Evolutionary conservation across 2,797 vertebrate species (phyloP), one percentile per base, ranked within the genome.

Genomic region (Epinephelus coioides): DNA sequence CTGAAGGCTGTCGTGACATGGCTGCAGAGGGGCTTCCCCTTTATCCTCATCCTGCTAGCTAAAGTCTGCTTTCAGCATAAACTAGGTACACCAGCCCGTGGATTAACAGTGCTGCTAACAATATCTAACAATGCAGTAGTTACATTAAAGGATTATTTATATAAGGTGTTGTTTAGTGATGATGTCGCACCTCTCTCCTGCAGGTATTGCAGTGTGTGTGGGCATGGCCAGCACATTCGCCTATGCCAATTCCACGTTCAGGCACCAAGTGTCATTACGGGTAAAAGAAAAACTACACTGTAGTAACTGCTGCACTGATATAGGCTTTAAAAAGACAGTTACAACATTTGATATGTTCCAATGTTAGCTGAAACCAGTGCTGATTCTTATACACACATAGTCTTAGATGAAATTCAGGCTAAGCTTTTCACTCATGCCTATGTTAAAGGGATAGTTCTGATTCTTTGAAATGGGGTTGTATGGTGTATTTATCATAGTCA

Each of bases 21-120:
- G 98, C 95, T 99, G 59, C 98, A 99, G 95, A 97, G 97, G 34
- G 98, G 98, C 5, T 97, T 99, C 40, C 98, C 98, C 5, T 99
- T 99, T 90, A 98, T 99, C 87, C 94, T 99, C 63, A 99, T 99
- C 66, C 96, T 99, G 54, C 93, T 99, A 79, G 96, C 97, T 67
- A 99, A 99, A 95, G 96, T 99, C 83, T 99, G 98, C 90, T 99
- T 99, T 91, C 98, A 99, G 88, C 98, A 99, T 84, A 98, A 99
- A 80, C 95, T 99, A 1, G 98, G 98, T 99, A 94, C 19, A 90
- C 1, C 5, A 49, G 6, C 25, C 5, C 47, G 49, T 61, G 25
- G 21, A 21, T 18, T 23, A 15, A 25, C 10, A 47, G 18, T 46
- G 11, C 15, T 38, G 57, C 11, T 50, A 17, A 2, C 19, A 21